These are phyloP conservation scores for Micrastur ruficollis DNA, from an alignment of 2,797 vertebrate species.

Conservation along the genomic window DNA sequence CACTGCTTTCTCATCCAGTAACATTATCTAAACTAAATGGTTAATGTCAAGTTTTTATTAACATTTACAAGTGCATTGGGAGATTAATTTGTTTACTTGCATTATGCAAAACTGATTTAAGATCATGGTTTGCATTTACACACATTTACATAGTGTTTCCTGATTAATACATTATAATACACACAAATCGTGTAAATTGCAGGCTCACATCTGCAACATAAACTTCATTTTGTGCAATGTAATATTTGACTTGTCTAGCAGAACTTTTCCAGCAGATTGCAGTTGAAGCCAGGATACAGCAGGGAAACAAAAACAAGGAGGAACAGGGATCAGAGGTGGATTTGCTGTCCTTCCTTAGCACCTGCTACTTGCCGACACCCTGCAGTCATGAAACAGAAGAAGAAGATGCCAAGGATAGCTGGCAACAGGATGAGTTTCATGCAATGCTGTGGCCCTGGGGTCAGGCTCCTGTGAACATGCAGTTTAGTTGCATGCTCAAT, in stretches of 20 bases:
- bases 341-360: neutral
- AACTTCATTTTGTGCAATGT: neutral
- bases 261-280: slow-evolving; percentile 7
- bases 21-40: neutral
- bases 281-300: neutral
- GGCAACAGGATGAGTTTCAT: neutral
- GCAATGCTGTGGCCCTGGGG: neutral
- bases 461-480: neutral
- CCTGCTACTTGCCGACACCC: neutral
- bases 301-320: neutral
- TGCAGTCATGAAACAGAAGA: neutral
- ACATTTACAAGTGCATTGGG: slow-evolving; percentile 33
- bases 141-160: slow-evolving; percentile 50
- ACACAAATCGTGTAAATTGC: slow-evolving; percentile 18
- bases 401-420: neutral
- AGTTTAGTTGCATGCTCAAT: neutral
- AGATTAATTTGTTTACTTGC: slow-evolving; percentile 60
- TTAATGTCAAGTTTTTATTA: slow-evolving; percentile 57
- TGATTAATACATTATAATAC: slow-evolving; percentile 29
- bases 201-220: neutral
- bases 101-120: slow-evolving; percentile 58
- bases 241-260: neutral
- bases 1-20: neutral
- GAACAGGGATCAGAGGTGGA: neutral
- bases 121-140: slow-evolving; percentile 25